A percentile compares a stretch with the other conserved stretches of the same genome.
phyloP scores from a whole-genome alignment of 2,888 invertebrate species.

The Pseudolycoriella hygida region DNA sequence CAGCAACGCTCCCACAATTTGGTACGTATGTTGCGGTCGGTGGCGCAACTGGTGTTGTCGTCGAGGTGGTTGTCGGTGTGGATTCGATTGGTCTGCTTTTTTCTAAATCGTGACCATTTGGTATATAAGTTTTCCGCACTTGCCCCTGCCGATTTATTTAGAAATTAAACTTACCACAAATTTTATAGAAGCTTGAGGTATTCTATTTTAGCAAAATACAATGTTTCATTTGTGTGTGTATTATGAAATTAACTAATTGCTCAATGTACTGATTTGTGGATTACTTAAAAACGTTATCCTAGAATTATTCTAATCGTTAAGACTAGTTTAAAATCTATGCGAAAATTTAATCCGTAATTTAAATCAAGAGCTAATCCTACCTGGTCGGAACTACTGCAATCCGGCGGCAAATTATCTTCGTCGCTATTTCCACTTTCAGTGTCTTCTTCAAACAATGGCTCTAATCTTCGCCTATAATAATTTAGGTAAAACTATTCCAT shows the following conservation, averaged over 20 bases:
- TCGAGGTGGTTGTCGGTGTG: constrained; percentile 16
- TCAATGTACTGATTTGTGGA: neutral
- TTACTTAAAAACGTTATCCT: neutral
- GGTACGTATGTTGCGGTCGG: constrained; percentile 15
- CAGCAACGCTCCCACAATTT: constrained; percentile 28
- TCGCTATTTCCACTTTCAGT: constrained; percentile 41
- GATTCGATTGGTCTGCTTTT: constrained; percentile 30
- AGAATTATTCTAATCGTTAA: neutral
- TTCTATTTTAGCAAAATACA: too few relatives aligned
- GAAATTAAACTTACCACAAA: constrained; percentile 16
- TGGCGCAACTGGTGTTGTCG: constrained; percentile 28
- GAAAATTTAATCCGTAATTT: too few relatives aligned
- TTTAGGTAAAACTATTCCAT: constrained; percentile 3
- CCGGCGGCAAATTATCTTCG: constrained; percentile 8
- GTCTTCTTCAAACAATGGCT: constrained; percentile 71
- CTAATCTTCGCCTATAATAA: constrained; percentile 49
- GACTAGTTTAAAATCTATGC: neutral
- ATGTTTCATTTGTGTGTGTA: too few relatives aligned
- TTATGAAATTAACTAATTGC: too few relatives aligned
- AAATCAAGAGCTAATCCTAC: constrained; percentile 7
- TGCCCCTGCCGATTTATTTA: constrained; percentile 33
- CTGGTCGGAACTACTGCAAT: constrained; percentile 10
- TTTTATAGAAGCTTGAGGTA: neutral
- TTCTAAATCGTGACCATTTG: constrained; percentile 30
- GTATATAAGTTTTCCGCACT: constrained; percentile 20